A percentile compares a stretch with the other conserved stretches of the same genome.
phyloP scores from a whole-genome alignment of 2,888 invertebrate species.

The Alviniconcha strummeri region DNA sequence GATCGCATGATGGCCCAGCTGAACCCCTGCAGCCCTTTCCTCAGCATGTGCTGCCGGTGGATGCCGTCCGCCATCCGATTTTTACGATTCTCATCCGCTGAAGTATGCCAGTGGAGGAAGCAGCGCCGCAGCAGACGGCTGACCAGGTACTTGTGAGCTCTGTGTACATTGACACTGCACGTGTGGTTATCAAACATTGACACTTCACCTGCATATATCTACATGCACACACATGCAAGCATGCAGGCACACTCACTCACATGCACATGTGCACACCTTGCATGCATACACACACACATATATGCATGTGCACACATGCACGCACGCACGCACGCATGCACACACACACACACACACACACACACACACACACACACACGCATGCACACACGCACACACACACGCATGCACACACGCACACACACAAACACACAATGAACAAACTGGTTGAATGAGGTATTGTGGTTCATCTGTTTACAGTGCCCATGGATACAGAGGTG shows the following conservation, averaged over 20 bases:
- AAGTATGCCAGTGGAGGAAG: slow-evolving; percentile 50
- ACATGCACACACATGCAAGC: neutral
- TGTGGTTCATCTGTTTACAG: no score
- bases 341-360: neutral
- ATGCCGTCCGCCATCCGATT: slow-evolving; percentile 47
- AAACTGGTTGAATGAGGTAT: no score
- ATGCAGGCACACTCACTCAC: neutral
- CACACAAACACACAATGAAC: neutral
- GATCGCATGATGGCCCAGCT: slow-evolving; percentile 62
- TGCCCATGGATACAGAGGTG: no score
- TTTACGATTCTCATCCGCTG: slow-evolving; percentile 41
- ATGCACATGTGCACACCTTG: neutral
- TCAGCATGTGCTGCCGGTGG: slow-evolving; percentile 51
- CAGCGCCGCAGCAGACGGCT: slow-evolving; percentile 42
- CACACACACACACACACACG: neutral
- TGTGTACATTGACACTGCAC: neutral
- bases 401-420: neutral
- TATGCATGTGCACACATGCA: neutral
- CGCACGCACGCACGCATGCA: neutral
- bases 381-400: neutral
- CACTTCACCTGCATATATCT: neutral
- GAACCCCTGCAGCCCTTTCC: slow-evolving; percentile 61
- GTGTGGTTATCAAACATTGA: neutral
- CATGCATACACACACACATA: neutral
- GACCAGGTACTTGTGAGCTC: slow-evolving; percentile 40